Base-by-base conservation (phyloP, 2,888 invertebrate genomes). In the Apantesis nais region DNA sequence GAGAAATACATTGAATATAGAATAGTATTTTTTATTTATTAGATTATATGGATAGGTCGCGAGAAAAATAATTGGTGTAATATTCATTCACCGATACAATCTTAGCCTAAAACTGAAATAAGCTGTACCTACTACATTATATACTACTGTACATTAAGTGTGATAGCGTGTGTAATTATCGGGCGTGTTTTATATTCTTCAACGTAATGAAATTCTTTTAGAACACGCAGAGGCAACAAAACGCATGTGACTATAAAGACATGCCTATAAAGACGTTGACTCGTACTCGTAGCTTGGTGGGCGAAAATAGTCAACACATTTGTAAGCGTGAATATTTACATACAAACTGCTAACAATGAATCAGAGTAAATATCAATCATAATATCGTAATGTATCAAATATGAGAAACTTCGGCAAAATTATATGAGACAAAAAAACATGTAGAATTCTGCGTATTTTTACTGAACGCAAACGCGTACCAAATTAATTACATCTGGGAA, bases 171-270 rank as follows among this genome's bases (percentile, higher is more conserved):
- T 39, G 58, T 58, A 41, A 29, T 58, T 12, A 41, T 22, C 66
- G 39, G 60, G 68, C 52, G 39, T 64, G 69, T 77, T 66, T 63
- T 61, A 60, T 62, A n/a, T 52, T 77, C 65, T 65, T 63, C 74
- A 44, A 67, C 31, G 71, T 80, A 80, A 84, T 81, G 84, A 83
- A 87, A 86, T 85, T 84, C 82, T 86, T 81, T 16, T 76, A 78
- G 78, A 80, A 84, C 86, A 86, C 86, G 86, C 85, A 83, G 85
- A 74, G 78, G 82, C 83, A 85, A 84, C 83, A 88, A 85, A 81
- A 75, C 68, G 70, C 70, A 73, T 73, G 71, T 71, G 73, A 77
- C 76, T 75, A n/a, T 52, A 48, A 44, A 44, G 48, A 52, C n/a
- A n/a, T 34, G 44, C 14, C 44, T 44, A 76, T 74, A 83, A 80